Evolutionary conservation across 2,113 vertebrate species (phyloP), one percentile per base, ranked within the genome.

Genomic region (Sinocyclocheilus anophthalmus): DNA sequence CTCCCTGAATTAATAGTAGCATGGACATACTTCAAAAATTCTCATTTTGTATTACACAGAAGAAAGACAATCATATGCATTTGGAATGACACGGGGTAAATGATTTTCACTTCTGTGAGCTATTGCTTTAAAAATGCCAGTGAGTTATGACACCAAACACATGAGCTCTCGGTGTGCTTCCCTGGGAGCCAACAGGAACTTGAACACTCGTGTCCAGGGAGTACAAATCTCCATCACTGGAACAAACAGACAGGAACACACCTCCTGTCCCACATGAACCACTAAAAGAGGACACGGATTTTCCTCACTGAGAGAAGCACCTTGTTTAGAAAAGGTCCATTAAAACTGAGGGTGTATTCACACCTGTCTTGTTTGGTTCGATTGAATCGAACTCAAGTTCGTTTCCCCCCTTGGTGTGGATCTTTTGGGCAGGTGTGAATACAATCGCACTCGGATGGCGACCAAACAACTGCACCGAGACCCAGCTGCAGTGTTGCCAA

Each of bases 201-300:
- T 5, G 61, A 82, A 33, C 45, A n/a, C 3, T n/a, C 3, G 14
- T 61, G 78, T 72, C 87, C 8, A 30, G 87, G 72, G 84, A 69
- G 10, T 24, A 59, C 65, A 10, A 11, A n/a, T 76, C 73, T 16
- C 57, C 72, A 61, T 75, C 18, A 67, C 87, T 67, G 75, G 77
- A 7, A 85, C 50, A 59, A 70, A 85, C 73, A 59, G 37, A 45
- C n/a, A 67, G 13, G 67, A 76, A 77, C 48, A 87, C 45, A 77
- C 57, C 57, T 61, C 18, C 18, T 61, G 42, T 76, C 72, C 57
- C 57, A 63, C 55, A 55, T 50, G 69, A 81, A 65, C n/a, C 1
- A 8, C 59, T 81, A 33, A 45, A 0, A 30, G 42, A 69, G 59
- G 45, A 82, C 61, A 50, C 2, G 0, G 55, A 59, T 20, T 26